Conservation (phyloP, 2,888 invertebrate species). For the Slavum lentiscoides region DNA sequence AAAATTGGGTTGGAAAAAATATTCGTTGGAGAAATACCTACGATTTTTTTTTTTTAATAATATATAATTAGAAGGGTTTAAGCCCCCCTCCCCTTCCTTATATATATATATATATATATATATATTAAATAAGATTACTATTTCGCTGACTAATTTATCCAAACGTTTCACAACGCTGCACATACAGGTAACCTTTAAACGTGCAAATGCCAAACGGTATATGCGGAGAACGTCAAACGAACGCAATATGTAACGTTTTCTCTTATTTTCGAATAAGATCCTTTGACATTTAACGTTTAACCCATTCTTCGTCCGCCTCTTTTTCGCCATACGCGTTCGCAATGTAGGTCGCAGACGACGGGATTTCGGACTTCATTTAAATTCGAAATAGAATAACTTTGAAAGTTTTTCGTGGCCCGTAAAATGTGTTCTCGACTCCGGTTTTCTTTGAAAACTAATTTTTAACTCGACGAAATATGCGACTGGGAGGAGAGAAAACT, state of each 20-base stretch:
- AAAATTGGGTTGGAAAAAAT: no score
- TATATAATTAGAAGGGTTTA: no score
- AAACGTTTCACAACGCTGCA: neutral
- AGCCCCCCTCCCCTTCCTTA: no score
- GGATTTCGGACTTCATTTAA: neutral
- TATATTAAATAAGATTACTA: no score
- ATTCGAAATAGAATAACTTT: neutral
- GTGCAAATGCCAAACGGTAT: constrained; percentile 8
- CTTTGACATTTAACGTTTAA: constrained; percentile 4
- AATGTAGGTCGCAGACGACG: neutral
- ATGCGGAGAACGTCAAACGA: neutral
- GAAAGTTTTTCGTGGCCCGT: neutral
- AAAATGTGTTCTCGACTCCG: neutral
- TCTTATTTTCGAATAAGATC: constrained; percentile 22
- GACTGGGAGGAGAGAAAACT: neutral
- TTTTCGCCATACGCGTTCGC: neutral
- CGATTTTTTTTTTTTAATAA: no score
- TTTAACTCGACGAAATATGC: neutral
- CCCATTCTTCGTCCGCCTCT: neutral
- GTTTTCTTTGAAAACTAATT: constrained; percentile 6
- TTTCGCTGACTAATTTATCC: no score
- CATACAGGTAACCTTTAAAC: constrained; percentile 3
- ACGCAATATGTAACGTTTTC: neutral
- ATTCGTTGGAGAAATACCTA: no score
- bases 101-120: no score